phyloP scores from a whole-genome alignment of 2,888 invertebrate genomes.

The Podotricha telesiphe region DNA sequence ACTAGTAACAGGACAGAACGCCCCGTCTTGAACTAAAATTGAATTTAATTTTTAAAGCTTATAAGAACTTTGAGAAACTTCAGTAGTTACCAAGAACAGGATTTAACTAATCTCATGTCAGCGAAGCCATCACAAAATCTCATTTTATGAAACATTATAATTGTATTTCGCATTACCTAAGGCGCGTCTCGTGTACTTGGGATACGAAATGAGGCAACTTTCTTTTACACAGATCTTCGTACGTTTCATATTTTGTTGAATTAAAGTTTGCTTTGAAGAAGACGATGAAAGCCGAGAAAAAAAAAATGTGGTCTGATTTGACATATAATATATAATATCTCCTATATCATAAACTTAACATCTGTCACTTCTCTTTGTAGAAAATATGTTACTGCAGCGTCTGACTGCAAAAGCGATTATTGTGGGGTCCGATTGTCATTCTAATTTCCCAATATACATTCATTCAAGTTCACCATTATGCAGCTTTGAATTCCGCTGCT shows the following conservation, averaged over 20 bases:
- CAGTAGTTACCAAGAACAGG: constrained; percentile 57
- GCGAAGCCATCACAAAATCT: constrained; percentile 16
- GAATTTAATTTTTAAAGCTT: constrained; percentile 75
- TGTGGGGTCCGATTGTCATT: too few species aligned
- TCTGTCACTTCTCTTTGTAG: too few species aligned
- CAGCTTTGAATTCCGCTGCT: too few species aligned
- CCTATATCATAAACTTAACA: too few species aligned
- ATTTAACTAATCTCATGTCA: constrained; percentile 51
- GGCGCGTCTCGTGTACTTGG: background rate
- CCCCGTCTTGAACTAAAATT: constrained; percentile 57
- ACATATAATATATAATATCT: too few species aligned
- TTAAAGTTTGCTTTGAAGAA: background rate
- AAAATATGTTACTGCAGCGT: too few species aligned
- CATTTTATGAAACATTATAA: constrained; percentile 27
- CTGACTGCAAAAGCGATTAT: too few species aligned
- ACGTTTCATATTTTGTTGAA: background rate
- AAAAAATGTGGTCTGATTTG: too few species aligned
- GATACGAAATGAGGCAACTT: background rate
- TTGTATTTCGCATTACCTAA: constrained; percentile 2
- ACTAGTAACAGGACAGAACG: background rate
- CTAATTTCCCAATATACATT: too few species aligned
- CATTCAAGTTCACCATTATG: too few species aligned
- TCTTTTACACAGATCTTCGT: background rate
- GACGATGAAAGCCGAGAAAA: background rate
- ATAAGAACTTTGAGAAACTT: constrained; percentile 65